Percentiles rank a stretch among this genome's conserved stretches.
phyloP scores from a whole-genome alignment of 2,888 invertebrate species.

The Leucophenga maculata region DNA sequence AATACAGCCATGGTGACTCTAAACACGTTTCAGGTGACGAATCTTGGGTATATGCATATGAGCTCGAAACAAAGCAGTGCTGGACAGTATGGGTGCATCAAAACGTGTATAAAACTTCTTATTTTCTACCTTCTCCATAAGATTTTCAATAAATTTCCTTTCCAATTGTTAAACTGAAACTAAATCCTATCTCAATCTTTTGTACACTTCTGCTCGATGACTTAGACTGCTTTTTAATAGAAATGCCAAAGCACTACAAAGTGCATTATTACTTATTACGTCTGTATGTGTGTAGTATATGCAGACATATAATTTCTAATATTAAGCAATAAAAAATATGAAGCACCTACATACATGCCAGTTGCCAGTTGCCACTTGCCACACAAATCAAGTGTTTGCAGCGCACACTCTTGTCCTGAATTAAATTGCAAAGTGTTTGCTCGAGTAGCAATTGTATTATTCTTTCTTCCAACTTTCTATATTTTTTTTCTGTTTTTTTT shows the following conservation, averaged over 20 bases:
- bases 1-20: no score
- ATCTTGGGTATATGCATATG: no score
- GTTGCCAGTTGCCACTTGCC: neutral
- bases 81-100: no score
- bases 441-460: constrained; percentile 17
- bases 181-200: no score
- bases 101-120: no score
- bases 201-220: no score
- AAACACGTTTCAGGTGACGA: no score
- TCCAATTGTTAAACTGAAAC: no score
- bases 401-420: constrained; percentile 18
- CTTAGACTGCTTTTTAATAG: neutral
- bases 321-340: constrained; percentile 19
- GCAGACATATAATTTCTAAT: constrained; percentile 20
- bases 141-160: no score
- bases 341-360: constrained; percentile 19
- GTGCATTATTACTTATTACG: constrained; percentile 15
- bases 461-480: neutral
- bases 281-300: neutral
- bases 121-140: no score
- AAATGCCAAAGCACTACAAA: neutral
- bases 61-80: no score
- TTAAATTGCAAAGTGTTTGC: constrained; percentile 20
- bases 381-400: constrained; percentile 21
- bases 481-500: no score